Percentiles rank a stretch among this genome's conserved stretches.
phyloP scores from a whole-genome alignment of 2,113 vertebrate species.

The Tragulus kanchil region DNA sequence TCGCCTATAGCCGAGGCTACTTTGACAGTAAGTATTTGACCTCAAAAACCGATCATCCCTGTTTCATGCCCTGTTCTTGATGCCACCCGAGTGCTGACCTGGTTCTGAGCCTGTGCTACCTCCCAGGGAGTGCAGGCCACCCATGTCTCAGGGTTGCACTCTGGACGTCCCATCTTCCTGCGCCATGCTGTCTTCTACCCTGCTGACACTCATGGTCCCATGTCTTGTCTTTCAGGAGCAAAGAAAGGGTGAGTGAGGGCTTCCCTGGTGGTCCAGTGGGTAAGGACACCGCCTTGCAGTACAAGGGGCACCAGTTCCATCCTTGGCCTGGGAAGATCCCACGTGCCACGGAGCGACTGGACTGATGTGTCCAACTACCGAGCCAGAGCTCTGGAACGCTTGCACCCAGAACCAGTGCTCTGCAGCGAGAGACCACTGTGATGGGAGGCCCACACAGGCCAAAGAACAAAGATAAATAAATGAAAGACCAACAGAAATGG shows the following conservation, averaged over 20 bases:
- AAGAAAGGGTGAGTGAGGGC: conserved; percentile 80
- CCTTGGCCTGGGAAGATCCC: too few relatives aligned
- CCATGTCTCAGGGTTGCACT: fast-evolving
- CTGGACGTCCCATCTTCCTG: fast-evolving
- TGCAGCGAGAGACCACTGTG: too few relatives aligned
- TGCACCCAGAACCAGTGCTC: too few relatives aligned
- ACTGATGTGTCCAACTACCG: too few relatives aligned
- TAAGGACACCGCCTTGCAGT: too few relatives aligned
- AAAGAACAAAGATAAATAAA: too few relatives aligned
- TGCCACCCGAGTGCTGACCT: background rate
- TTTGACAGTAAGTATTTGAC: conserved; percentile 90
- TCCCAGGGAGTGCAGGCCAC: background rate
- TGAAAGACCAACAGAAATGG: too few relatives aligned
- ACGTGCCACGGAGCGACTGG: too few relatives aligned
- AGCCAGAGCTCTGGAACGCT: too few relatives aligned
- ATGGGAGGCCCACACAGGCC: too few relatives aligned
- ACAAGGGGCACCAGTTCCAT: too few relatives aligned
- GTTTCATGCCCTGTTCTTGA: background rate
- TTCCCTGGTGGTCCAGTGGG: too few relatives aligned
- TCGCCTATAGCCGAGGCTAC: conserved; percentile 92
- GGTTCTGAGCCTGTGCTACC: background rate
- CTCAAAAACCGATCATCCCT: background rate
- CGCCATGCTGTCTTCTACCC: background rate
- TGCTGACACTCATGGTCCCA: background rate
- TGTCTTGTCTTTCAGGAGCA: conserved; percentile 74